phyloP scores from a whole-genome alignment of 2,113 vertebrate genomes.

The Fulmarus glacialis region DNA sequence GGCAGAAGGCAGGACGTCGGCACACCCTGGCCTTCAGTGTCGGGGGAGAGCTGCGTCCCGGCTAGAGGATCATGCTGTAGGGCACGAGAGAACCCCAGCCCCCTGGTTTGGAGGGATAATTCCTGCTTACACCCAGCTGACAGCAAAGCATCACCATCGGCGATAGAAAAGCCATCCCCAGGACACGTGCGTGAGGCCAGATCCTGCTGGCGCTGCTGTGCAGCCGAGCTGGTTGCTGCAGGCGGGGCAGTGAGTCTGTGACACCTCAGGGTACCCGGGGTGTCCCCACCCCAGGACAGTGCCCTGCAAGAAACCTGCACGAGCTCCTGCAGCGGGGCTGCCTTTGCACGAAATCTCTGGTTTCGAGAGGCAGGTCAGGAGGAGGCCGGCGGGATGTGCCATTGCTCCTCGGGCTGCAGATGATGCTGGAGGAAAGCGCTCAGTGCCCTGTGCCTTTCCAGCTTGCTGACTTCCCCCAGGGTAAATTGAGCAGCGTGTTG shows the following conservation, averaged over 20 bases:
- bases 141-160: not conserved
- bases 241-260: not conserved
- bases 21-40: not conserved
- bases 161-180: not conserved
- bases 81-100: fast-evolving
- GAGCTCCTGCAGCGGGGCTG: fast-evolving
- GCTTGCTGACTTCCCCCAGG: not conserved
- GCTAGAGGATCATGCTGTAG: not conserved
- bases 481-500: not conserved
- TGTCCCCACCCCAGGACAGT: not conserved
- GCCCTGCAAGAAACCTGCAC: not conserved
- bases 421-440: not conserved
- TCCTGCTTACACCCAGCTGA: not conserved
- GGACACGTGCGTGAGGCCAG: not conserved
- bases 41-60: not conserved
- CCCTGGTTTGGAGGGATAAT: not conserved
- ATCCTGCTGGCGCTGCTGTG: not conserved
- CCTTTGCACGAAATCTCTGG: not conserved
- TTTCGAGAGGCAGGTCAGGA: not conserved
- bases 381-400: not conserved
- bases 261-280: fast-evolving
- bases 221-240: fast-evolving
- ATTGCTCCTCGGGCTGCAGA: not conserved
- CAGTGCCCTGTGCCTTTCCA: not conserved
- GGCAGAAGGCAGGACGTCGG: fast-evolving